Evolutionary conservation across 2,888 invertebrate genomes (phyloP).

Genomic region (Pandemis cinnamomeana): DNA sequence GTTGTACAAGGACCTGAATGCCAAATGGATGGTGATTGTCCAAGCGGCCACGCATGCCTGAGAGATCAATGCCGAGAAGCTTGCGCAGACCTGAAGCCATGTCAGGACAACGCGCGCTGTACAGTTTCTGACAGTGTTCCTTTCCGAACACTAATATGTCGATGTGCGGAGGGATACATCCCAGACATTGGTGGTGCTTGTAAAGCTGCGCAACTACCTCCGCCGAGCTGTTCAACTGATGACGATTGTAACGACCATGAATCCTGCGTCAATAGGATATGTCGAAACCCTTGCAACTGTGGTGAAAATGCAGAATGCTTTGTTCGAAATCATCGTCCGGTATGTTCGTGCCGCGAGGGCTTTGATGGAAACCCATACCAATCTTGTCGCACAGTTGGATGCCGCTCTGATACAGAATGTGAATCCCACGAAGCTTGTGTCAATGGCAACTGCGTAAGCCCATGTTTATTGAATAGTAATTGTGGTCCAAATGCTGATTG

Average conservation of each 20-base stretch:
- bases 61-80: constrained; percentile 91
- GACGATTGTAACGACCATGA: constrained; percentile 91
- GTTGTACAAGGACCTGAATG: constrained; percentile 87
- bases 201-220: constrained; percentile 87
- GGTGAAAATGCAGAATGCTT: constrained; percentile 93
- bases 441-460: constrained; percentile 93
- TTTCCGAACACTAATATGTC: constrained; percentile 94
- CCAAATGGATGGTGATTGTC: constrained; percentile 90
- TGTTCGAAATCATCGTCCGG: constrained; percentile 92
- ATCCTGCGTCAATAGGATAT: constrained; percentile 93
- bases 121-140: constrained; percentile 93
- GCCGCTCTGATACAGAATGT: constrained; percentile 93
- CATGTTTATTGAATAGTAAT: constrained; percentile 91
- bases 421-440: constrained; percentile 92
- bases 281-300: constrained; percentile 94
- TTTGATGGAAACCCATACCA: constrained; percentile 95
- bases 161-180: constrained; percentile 93
- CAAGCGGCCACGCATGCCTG: constrained; percentile 92
- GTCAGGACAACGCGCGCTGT: constrained; percentile 89
- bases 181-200: constrained; percentile 92
- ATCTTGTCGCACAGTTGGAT: constrained; percentile 91
- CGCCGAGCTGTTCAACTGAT: constrained; percentile 91
- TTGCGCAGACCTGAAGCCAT: constrained; percentile 90
- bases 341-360: constrained; percentile 93
- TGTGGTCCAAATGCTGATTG: constrained; percentile 94